Percentiles rank a stretch among this genome's conserved stretches.
Conservation (phyloP, 2,113 vertebrate species). For the Proterorhinus semilunaris region DNA sequence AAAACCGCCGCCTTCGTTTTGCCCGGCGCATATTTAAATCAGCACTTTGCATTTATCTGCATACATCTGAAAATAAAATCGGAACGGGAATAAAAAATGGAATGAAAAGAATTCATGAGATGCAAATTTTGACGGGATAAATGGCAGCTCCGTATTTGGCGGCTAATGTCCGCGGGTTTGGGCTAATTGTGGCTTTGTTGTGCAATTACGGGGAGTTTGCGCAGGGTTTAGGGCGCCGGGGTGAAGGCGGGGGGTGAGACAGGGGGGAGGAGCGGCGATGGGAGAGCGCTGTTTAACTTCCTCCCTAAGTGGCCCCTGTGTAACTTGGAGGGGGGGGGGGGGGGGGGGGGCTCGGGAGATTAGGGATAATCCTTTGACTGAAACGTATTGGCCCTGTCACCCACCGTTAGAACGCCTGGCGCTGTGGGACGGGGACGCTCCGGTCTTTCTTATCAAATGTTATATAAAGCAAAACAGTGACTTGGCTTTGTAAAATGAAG, state of each 20-base stretch:
- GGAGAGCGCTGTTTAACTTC: constrained; percentile 71
- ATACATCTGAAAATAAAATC: constrained; percentile 71
- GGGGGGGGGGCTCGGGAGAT: constrained; percentile 62
- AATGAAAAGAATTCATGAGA: constrained; percentile 75
- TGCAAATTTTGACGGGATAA: constrained; percentile 73
- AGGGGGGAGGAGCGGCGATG: not conserved
- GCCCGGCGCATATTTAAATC: constrained; percentile 78
- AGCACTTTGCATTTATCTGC: constrained; percentile 75
- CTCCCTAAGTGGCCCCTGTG: constrained; percentile 52
- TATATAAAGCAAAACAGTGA: no score
- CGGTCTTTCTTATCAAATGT: no score
- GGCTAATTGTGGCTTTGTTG: constrained; percentile 82
- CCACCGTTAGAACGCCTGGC: constrained; percentile 40
- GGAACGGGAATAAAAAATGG: constrained; percentile 39
- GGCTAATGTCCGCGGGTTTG: constrained; percentile 68
- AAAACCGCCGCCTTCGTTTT: constrained; percentile 57
- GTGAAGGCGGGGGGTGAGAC: constrained; percentile 38
- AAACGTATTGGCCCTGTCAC: constrained; percentile 71
- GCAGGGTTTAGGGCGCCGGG: constrained; percentile 64
- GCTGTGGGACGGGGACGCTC: not conserved
- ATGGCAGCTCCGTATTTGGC: constrained; percentile 65
- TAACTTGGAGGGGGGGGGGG: constrained; percentile 52
- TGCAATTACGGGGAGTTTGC: constrained; percentile 75
- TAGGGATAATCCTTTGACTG: constrained; percentile 64
- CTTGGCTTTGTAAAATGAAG: no score